Conservation (phyloP, 2,888 invertebrate species). For the Aphrophora alni region DNA sequence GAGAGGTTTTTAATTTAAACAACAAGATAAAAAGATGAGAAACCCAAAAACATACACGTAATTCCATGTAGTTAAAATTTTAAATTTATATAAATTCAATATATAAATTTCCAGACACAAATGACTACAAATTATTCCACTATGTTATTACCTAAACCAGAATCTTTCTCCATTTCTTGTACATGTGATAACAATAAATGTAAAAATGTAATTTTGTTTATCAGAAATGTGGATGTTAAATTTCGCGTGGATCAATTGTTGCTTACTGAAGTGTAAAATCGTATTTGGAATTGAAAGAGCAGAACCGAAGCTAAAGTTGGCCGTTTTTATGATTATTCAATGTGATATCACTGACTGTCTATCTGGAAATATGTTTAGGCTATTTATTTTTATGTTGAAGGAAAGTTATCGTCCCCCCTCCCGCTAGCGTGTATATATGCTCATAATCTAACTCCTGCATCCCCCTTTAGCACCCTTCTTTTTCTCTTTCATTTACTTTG, state of each 20-base stretch:
- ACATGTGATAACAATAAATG: background rate
- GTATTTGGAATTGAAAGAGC: background rate
- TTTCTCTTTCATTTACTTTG: slow-evolving; percentile 2
- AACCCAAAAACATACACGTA: too few relatives aligned
- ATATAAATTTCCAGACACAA: too few relatives aligned
- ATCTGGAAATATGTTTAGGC: slow-evolving; percentile 38
- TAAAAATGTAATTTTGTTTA: background rate
- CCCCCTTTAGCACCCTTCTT: background rate
- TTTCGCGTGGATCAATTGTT: background rate
- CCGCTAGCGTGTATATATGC: background rate
- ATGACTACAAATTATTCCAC: too few relatives aligned
- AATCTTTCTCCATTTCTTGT: too few relatives aligned
- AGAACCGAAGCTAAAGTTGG: background rate
- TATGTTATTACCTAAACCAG: too few relatives aligned
- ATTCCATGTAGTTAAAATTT: too few relatives aligned
- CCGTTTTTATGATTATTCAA: slow-evolving; percentile 3
- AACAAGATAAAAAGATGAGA: too few relatives aligned
- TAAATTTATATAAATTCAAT: too few relatives aligned
- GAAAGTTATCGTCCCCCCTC: slow-evolving; percentile 33
- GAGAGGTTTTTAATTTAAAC: too few relatives aligned
- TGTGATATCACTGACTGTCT: background rate
- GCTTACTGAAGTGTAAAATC: background rate
- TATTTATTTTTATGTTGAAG: slow-evolving; percentile 40
- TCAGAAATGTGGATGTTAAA: background rate
- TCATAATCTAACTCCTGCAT: background rate